These are phyloP conservation scores for Heliconius hortense DNA, from an alignment of 2,888 invertebrate species.

Conservation along the genomic window DNA sequence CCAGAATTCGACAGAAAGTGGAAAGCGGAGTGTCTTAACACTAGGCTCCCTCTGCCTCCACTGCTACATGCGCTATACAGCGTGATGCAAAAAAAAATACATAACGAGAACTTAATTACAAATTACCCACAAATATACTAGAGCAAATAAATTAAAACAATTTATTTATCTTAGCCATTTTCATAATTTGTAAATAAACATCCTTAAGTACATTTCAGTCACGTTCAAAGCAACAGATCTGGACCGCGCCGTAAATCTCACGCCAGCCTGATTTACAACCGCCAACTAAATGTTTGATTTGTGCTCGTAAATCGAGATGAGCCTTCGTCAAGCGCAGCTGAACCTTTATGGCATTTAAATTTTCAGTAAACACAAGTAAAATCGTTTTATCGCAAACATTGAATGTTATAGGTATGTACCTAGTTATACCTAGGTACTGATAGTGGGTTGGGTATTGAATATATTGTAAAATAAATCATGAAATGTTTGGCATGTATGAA, in stretches of 20 bases:
- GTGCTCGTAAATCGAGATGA: slow-evolving; percentile 80
- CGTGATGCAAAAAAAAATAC: background rate
- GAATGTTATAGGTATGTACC: background rate
- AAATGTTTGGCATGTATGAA: no score
- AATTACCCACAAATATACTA: background rate
- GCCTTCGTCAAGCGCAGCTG: slow-evolving; percentile 69
- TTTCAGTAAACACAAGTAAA: slow-evolving; percentile 38
- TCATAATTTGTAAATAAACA: slow-evolving; percentile 39
- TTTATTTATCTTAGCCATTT: background rate
- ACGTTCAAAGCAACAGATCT: slow-evolving; percentile 61
- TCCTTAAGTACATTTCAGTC: slow-evolving; percentile 49
- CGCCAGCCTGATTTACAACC: slow-evolving; percentile 76
- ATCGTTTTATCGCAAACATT: slow-evolving; percentile 8
- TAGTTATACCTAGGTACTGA: background rate
- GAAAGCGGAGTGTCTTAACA: no score
- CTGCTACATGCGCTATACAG: no score
- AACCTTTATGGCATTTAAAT: slow-evolving; percentile 47
- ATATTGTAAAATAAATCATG: background rate
- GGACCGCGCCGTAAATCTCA: slow-evolving; percentile 66
- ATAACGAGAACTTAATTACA: background rate
- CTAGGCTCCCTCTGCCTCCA: no score
- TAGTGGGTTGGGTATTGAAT: background rate
- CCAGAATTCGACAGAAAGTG: no score
- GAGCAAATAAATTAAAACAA: background rate
- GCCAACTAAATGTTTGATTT: slow-evolving; percentile 78